These are phyloP conservation scores for Zonitis immaculata DNA, from an alignment of 2,888 invertebrate species.

Conservation along the genomic window DNA sequence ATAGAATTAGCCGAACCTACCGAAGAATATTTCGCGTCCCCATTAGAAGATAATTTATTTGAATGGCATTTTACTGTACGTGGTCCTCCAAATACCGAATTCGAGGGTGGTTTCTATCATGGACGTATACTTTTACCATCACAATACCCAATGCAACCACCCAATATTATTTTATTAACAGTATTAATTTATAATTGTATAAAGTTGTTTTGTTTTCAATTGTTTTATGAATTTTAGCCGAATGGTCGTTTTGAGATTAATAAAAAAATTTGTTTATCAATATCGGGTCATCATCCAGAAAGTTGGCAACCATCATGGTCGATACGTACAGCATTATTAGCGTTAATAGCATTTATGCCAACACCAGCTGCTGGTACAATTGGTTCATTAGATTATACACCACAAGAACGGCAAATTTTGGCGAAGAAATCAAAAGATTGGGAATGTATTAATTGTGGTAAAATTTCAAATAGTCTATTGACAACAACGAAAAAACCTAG, in stretches of 20 bases:
- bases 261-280: slow-evolving; percentile 92
- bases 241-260: slow-evolving; percentile 91
- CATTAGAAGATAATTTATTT: slow-evolving; percentile 90
- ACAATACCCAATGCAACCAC: slow-evolving; percentile 97
- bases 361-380: slow-evolving; percentile 85
- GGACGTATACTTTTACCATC: slow-evolving; percentile 86
- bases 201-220: neutral
- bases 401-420: slow-evolving; percentile 74
- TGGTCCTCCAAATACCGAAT: slow-evolving; percentile 84
- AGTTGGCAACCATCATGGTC: slow-evolving; percentile 98
- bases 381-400: slow-evolving; percentile 82
- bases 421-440: slow-evolving; percentile 68
- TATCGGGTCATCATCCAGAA: slow-evolving; percentile 96
- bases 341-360: slow-evolving; percentile 93
- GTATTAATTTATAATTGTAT: slow-evolving; percentile 48
- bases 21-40: slow-evolving; percentile 84
- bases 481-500: slow-evolving; percentile 41
- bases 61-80: slow-evolving; percentile 97
- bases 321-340: slow-evolving; percentile 85
- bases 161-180: slow-evolving; percentile 87
- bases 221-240: slow-evolving; percentile 56
- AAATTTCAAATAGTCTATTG: slow-evolving; percentile 52
- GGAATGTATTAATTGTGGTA: slow-evolving; percentile 62
- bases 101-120: slow-evolving; percentile 88
- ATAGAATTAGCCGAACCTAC: slow-evolving; percentile 79